A percentile compares a stretch with the other conserved stretches of the same genome.
These are phyloP conservation scores for Sarcophilus harrisii DNA, from an alignment of 2,797 vertebrate species.

Conservation along the genomic window DNA sequence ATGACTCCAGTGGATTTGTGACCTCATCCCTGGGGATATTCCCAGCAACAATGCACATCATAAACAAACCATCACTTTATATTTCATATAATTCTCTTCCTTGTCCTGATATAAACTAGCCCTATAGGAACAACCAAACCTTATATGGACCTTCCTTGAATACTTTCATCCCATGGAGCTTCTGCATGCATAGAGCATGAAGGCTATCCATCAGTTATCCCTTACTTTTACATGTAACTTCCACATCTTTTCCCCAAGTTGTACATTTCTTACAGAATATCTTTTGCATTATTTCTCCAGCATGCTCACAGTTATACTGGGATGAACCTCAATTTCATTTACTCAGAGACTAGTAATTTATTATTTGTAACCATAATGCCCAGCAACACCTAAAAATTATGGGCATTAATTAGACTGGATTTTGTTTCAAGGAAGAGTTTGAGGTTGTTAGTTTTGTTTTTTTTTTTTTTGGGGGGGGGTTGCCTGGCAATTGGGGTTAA, in stretches of 20 bases:
- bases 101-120: not conserved
- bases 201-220: not conserved
- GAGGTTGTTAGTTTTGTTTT: not conserved
- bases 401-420: not conserved
- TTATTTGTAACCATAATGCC: not conserved
- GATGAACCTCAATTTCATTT: not conserved
- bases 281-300: not conserved
- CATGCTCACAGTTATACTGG: not conserved
- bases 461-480: no score
- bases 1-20: not conserved
- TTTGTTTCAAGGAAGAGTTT: not conserved
- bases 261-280: not conserved
- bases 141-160: not conserved
- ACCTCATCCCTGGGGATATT: not conserved
- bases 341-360: not conserved
- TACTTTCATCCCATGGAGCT: not conserved
- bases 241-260: not conserved
- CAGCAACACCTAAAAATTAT: not conserved
- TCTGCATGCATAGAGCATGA: not conserved
- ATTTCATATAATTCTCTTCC: not conserved
- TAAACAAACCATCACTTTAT: not conserved
- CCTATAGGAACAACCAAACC: not conserved
- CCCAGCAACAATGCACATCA: not conserved
- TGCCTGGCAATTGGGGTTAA: no score
- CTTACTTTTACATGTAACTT: not conserved